Evolutionary conservation across 1,140 invertebrate genomes (phyloP).

Genomic region (Chrysomallon squamiferum): DNA sequence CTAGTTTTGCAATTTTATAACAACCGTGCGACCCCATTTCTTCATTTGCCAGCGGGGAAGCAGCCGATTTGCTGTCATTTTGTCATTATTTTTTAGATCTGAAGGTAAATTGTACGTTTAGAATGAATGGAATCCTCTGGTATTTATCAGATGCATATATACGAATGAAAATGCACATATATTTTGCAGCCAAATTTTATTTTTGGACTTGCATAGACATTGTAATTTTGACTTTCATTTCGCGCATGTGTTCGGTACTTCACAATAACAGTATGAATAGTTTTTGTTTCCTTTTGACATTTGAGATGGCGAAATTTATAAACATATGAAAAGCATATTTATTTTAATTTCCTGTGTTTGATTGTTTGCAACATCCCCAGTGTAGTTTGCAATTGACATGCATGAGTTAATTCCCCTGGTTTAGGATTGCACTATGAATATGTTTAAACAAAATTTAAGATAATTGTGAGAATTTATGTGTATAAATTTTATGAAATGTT

Average conservation of each 20-base stretch:
- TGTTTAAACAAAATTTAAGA: no score
- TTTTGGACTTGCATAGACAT: not conserved
- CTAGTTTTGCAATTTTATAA: not conserved
- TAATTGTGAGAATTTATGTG: no score
- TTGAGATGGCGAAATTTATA: no score
- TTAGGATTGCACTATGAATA: no score
- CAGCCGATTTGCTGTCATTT: no score
- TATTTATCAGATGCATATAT: no score
- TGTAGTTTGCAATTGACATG: not conserved
- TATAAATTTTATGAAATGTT: no score
- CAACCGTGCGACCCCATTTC: not conserved
- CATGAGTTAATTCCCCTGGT: not conserved
- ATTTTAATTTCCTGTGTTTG: no score
- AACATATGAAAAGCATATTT: no score
- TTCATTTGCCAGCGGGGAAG: conserved; percentile 5
- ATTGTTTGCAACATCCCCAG: not conserved
- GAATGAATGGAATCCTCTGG: no score
- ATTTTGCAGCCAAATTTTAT: not conserved
- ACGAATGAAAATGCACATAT: no score
- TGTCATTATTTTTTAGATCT: not conserved
- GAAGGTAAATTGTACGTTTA: not conserved
- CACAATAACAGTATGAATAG: not conserved
- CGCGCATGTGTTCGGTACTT: not conserved
- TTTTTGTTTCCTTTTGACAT: no score
- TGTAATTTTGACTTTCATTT: not conserved